A percentile compares a stretch with the other conserved stretches of the same genome.
Conservation (phyloP, 1,140 invertebrate species). For the Aphis craccivora region DNA sequence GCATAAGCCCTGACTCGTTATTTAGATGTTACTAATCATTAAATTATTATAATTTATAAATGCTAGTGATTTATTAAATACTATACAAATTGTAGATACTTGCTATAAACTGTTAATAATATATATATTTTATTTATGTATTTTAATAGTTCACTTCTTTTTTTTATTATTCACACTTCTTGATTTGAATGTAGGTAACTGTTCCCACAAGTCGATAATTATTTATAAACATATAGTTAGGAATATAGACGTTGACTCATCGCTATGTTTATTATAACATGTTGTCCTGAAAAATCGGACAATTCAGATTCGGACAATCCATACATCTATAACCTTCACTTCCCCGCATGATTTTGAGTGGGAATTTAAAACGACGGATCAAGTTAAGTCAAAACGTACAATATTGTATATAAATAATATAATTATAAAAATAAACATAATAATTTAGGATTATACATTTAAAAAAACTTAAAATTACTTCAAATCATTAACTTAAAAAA, state of each 20-base stretch:
- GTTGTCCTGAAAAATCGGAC: not conserved
- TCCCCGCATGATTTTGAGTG: not conserved
- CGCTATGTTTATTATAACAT: not conserved
- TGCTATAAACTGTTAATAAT: not conserved
- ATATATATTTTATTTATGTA: not conserved
- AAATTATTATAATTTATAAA: not conserved
- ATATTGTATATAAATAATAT: not conserved
- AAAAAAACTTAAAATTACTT: not conserved
- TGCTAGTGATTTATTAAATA: not conserved
- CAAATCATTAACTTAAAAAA: not conserved
- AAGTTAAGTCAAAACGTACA: not conserved
- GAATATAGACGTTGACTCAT: too few relatives aligned
- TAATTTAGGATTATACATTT: not conserved
- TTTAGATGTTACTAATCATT: not conserved
- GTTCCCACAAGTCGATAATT: not conserved
- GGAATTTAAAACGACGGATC: not conserved
- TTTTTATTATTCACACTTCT: not conserved
- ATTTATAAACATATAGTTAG: not conserved
- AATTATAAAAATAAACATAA: conserved; percentile 14
- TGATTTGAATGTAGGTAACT: not conserved
- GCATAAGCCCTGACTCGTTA: not conserved
- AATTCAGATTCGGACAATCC: not conserved
- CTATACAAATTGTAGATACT: not conserved
- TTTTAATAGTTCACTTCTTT: not conserved
- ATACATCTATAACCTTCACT: not conserved